Evolutionary conservation across 2,797 vertebrate genomes (phyloP).

Genomic region (Lophotriccus pileatus): DNA sequence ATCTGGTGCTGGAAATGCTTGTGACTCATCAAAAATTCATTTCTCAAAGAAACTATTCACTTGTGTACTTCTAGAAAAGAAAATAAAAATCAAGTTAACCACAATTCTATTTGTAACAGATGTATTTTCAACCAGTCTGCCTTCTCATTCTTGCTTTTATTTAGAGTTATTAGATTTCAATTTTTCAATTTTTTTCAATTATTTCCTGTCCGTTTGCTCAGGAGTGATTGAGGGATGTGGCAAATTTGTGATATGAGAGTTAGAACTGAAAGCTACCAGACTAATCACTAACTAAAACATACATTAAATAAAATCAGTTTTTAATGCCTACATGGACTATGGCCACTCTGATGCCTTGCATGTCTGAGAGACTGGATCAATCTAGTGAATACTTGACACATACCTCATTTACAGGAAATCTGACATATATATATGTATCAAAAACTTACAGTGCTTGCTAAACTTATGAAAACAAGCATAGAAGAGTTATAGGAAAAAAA

Average conservation of each 20-base stretch:
- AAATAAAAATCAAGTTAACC: not conserved
- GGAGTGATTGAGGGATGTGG: not conserved
- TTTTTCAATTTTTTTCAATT: no score
- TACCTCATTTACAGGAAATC: not conserved
- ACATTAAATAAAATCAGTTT: not conserved
- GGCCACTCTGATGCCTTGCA: not conserved
- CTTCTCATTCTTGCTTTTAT: not conserved
- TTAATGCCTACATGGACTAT: not conserved
- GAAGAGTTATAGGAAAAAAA: not conserved
- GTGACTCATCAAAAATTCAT: not conserved
- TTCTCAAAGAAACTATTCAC: not conserved
- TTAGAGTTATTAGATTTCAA: not conserved
- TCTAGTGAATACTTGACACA: not conserved
- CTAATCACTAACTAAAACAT: not conserved
- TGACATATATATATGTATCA: not conserved
- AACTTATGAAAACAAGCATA: not conserved
- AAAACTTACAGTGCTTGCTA: not conserved
- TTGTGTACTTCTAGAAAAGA: not conserved
- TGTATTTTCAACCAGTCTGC: not conserved
- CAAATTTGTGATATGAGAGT: not conserved
- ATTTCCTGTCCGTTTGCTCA: not conserved
- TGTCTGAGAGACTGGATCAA: not conserved
- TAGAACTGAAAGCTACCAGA: not conserved
- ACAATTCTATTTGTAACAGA: not conserved
- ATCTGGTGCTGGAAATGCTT: not conserved